Conservation (phyloP, 2,888 invertebrate species). For the Gibbula magus region DNA sequence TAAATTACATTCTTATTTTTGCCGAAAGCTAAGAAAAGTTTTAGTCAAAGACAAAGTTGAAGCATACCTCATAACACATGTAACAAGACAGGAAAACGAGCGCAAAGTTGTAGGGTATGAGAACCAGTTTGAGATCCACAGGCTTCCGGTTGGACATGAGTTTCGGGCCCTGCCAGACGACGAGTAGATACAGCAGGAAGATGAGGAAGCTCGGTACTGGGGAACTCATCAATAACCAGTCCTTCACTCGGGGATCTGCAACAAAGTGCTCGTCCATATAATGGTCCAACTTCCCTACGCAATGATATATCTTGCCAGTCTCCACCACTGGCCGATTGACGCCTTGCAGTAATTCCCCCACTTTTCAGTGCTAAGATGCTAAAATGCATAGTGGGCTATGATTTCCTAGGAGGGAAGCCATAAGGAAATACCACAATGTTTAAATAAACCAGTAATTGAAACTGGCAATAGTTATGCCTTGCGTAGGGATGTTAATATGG, state of each 20-base stretch:
- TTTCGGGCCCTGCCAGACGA: conserved; percentile 86
- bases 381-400: too few species aligned
- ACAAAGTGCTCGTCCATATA: too few species aligned
- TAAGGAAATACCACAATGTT: too few species aligned
- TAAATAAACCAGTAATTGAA: too few species aligned
- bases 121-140: conserved; percentile 83
- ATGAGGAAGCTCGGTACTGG: conserved; percentile 35
- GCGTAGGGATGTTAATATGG: too few species aligned
- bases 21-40: neutral
- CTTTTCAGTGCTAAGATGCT: too few species aligned
- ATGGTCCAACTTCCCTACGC: too few species aligned
- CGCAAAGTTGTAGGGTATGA: conserved; percentile 89
- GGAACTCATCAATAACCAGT: conserved; percentile 45
- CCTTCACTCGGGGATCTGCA: conserved; percentile 41
- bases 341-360: too few species aligned
- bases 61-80: conserved; percentile 84
- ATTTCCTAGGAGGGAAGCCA: too few species aligned
- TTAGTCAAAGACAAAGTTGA: neutral
- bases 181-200: conserved; percentile 40
- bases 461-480: too few species aligned
- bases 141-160: conserved; percentile 86
- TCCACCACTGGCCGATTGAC: too few species aligned
- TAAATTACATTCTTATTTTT: neutral
- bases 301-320: too few species aligned
- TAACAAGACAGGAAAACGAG: conserved; percentile 94